A percentile compares a stretch with the other conserved stretches of the same genome.
phyloP scores from a whole-genome alignment of 2,888 invertebrate genomes.

The Chymomyza procnemis region DNA sequence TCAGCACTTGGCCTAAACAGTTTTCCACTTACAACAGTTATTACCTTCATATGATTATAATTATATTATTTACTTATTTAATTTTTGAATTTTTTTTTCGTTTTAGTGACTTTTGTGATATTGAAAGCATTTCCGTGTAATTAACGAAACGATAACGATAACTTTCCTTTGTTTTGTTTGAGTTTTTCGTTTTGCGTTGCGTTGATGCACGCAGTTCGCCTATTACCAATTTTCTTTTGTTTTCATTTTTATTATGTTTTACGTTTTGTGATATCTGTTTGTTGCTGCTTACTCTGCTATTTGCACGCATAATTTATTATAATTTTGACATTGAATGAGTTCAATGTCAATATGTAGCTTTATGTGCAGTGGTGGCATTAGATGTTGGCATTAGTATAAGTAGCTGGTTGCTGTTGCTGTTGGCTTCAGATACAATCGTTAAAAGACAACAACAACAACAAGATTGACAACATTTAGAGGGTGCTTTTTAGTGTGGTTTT shows the following conservation, averaged over 20 bases:
- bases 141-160: constrained; percentile 58
- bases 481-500: too few relatives aligned
- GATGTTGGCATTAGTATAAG: neutral
- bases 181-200: neutral
- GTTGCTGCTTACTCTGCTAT: constrained; percentile 43
- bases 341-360: constrained; percentile 67
- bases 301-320: constrained; percentile 68
- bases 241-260: neutral
- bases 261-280: neutral
- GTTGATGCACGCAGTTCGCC: neutral
- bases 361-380: neutral
- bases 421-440: neutral
- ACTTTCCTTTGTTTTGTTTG: constrained; percentile 53
- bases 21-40: neutral
- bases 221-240: neutral
- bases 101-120: constrained; percentile 3
- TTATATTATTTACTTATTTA: too few relatives aligned
- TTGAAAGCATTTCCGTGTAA: constrained; percentile 62
- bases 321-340: constrained; percentile 76
- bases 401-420: neutral
- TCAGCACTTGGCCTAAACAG: constrained; percentile 24
- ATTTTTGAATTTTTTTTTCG: neutral
- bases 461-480: too few relatives aligned
- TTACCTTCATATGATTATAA: neutral
- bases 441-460: neutral